phyloP scores from a whole-genome alignment of 2,888 invertebrate species.

The Rhimphoctona megacephalus region DNA sequence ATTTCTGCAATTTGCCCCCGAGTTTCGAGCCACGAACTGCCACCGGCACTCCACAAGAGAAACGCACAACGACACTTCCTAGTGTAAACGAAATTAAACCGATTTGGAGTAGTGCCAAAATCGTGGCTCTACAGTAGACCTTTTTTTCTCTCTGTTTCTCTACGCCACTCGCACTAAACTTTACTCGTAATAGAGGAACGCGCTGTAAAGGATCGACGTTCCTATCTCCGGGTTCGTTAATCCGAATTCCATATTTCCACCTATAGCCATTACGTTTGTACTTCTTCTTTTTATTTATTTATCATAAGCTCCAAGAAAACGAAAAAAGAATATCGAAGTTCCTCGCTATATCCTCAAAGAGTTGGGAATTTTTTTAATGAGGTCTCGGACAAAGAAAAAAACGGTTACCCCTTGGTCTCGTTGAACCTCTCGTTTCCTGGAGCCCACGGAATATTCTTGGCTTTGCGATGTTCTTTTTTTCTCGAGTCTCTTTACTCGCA shows the following conservation, averaged over 20 bases:
- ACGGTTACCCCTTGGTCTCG: not conserved
- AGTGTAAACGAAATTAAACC: constrained; percentile 79
- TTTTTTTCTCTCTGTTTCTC: constrained; percentile 72
- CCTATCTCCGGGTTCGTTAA: constrained; percentile 57
- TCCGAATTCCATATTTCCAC: constrained; percentile 8
- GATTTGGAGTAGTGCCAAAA: constrained; percentile 77
- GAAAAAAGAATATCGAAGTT: constrained; percentile 7
- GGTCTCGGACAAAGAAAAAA: not conserved
- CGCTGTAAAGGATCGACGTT: constrained; percentile 56
- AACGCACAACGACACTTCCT: constrained; percentile 65
- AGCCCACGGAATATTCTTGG: constrained; percentile 40
- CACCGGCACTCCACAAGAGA: constrained; percentile 59
- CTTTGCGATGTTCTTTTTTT: constrained; percentile 47
- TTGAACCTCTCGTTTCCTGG: constrained; percentile 9
- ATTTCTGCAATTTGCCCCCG: constrained; percentile 53
- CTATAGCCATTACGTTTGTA: not conserved
- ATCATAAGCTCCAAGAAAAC: not conserved
- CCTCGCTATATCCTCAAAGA: not conserved
- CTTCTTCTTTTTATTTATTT: constrained; percentile 22
- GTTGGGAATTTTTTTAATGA: not conserved
- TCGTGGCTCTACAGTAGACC: constrained; percentile 70
- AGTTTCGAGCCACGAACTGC: constrained; percentile 53
- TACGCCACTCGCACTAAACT: constrained; percentile 20
- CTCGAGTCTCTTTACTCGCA: constrained; percentile 42
- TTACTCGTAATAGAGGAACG: constrained; percentile 20